These are phyloP conservation scores for Galerucella calmariensis DNA, from an alignment of 2,888 invertebrate species.

Conservation along the genomic window DNA sequence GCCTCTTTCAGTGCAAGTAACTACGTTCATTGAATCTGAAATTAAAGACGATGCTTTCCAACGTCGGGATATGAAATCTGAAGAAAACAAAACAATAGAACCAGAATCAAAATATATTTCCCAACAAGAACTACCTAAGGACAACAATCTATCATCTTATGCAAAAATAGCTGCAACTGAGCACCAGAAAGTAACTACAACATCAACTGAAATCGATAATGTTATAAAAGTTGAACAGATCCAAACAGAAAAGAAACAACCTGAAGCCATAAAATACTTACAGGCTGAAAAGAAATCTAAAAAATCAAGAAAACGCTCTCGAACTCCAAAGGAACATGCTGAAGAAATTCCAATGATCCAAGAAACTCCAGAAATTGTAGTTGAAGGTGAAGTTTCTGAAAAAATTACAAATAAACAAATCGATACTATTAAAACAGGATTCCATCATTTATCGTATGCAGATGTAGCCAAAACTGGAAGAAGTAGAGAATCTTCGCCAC, in stretches of 20 bases:
- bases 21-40: constrained; percentile 1
- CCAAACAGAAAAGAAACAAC: not conserved
- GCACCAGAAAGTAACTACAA: not conserved
- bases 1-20: constrained; percentile 1
- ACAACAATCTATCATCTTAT: not conserved
- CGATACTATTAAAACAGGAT: constrained; percentile 18
- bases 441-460: constrained; percentile 48
- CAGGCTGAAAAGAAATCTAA: constrained; percentile 24
- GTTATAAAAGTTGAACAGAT: not conserved
- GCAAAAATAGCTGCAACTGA: not conserved
- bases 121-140: not conserved
- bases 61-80: not conserved
- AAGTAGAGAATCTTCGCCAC: constrained; percentile 50
- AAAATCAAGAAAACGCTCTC: constrained; percentile 38
- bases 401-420: not conserved
- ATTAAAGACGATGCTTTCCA: not conserved
- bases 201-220: not conserved
- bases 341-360: not conserved
- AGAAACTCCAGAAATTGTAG: not conserved
- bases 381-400: not conserved
- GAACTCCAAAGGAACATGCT: constrained; percentile 17
- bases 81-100: not conserved
- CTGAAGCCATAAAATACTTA: not conserved
- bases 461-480: constrained; percentile 49
- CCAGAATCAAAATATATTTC: not conserved